phyloP scores from a whole-genome alignment of 2,888 invertebrate species.

The Mantis religiosa region DNA sequence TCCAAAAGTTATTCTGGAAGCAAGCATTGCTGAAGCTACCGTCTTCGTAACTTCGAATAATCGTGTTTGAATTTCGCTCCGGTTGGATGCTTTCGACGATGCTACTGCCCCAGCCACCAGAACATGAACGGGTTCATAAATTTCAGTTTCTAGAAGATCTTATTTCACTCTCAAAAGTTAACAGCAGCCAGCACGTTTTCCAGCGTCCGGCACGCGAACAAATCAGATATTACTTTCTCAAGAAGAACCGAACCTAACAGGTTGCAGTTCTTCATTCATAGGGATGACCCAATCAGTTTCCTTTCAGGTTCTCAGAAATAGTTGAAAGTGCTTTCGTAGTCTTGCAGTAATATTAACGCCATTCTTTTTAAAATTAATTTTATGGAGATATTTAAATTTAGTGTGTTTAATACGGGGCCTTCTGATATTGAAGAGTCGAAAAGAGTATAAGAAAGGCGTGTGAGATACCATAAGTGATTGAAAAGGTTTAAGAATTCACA shows the following conservation, averaged over 20 bases:
- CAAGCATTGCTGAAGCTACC: not conserved
- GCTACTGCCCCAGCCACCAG: not conserved
- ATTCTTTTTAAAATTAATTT: too few species aligned
- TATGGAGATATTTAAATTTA: too few species aligned
- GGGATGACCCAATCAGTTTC: not conserved
- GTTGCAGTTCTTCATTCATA: not conserved
- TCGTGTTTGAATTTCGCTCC: not conserved
- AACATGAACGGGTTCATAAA: not conserved
- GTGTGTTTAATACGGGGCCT: too few species aligned
- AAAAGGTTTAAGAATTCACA: too few species aligned
- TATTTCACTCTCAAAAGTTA: not conserved
- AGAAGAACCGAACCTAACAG: not conserved
- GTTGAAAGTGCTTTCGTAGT: too few species aligned
- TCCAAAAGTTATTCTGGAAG: too few species aligned
- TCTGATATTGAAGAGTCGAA: too few species aligned
- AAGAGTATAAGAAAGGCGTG: too few species aligned
- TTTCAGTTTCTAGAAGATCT: not conserved
- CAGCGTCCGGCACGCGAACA: not conserved
- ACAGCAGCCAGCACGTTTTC: not conserved
- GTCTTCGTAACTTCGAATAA: not conserved
- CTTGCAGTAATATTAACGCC: too few species aligned
- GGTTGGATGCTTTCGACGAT: not conserved
- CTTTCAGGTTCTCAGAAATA: not conserved
- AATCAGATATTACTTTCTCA: not conserved
- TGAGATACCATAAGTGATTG: too few species aligned